These are phyloP conservation scores for Amphiprion ocellaris DNA, from an alignment of 2,113 vertebrate genomes.

Conservation along the genomic window DNA sequence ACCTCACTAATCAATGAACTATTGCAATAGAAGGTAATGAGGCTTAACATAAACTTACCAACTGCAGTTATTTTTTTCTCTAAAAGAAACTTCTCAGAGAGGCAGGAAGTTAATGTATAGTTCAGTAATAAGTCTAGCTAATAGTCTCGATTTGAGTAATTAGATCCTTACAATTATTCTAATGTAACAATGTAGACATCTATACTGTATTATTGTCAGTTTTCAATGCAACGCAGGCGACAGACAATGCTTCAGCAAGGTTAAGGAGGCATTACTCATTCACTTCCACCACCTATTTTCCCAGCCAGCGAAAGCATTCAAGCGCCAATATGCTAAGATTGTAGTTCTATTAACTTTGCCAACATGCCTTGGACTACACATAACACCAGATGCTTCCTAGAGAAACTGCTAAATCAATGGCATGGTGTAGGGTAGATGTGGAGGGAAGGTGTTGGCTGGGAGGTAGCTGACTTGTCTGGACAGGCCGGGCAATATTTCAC, in stretches of 20 bases:
- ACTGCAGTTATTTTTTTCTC: not conserved
- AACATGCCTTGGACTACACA: conserved; percentile 50
- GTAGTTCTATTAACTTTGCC: conserved; percentile 48
- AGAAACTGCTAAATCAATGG: conserved; percentile 49
- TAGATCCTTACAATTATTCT: not conserved
- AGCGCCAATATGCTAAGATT: conserved; percentile 56
- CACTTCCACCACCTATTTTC: conserved; percentile 24
- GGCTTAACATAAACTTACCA: conserved; percentile 7
- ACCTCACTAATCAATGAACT: conserved; percentile 15
- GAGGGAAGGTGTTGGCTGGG: conserved; percentile 1
- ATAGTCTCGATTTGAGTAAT: not conserved
- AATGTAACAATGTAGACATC: not conserved
- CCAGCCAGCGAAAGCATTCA: conserved; percentile 36
- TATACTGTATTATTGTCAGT: not conserved
- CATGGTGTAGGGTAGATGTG: conserved; percentile 4
- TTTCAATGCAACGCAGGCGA: not conserved
- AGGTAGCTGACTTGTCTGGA: not conserved
- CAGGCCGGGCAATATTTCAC: not conserved
- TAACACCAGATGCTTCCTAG: conserved; percentile 51
- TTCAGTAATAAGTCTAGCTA: not conserved
- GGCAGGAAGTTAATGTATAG: not conserved
- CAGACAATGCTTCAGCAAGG: conserved; percentile 27
- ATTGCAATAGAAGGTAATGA: conserved; percentile 12
- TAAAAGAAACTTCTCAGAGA: not conserved
- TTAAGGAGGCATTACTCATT: conserved; percentile 30